Evolutionary conservation across 1,140 invertebrate genomes (phyloP).

Genomic region (Calosoma granatense): DNA sequence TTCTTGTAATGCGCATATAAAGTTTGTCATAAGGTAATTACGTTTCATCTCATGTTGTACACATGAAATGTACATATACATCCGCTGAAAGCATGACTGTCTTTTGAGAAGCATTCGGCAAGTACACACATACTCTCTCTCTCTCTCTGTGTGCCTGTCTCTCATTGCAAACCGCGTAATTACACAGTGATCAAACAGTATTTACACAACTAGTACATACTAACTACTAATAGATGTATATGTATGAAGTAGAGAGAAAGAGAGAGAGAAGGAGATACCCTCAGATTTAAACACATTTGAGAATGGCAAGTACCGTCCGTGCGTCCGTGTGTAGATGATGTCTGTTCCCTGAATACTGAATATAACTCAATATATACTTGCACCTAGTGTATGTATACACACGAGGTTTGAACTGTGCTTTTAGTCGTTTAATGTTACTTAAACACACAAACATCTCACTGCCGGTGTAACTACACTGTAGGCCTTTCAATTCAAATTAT

Average conservation of each 20-base stretch:
- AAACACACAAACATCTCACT: constrained; percentile 16
- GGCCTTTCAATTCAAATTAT: no score
- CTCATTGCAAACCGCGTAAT: neutral
- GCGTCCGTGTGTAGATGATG: neutral
- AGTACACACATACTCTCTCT: no score
- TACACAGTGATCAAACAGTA: neutral
- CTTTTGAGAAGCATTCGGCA: no score
- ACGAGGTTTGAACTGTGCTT: constrained; percentile 14
- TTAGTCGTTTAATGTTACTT: constrained; percentile 19
- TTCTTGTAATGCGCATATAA: no score
- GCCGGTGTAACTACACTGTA: constrained; percentile 1
- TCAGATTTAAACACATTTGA: constrained; percentile 6
- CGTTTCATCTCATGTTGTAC: no score
- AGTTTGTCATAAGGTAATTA: no score
- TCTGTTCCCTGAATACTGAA: constrained; percentile 10
- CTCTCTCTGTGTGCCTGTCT: no score
- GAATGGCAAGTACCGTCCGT: neutral
- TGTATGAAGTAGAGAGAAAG: neutral
- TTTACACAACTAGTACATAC: neutral
- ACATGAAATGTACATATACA: no score
- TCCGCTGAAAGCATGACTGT: no score
- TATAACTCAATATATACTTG: constrained; percentile 18
- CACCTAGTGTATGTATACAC: neutral
- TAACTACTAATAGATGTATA: no score
- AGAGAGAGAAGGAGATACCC: neutral